These are phyloP conservation scores for Turnix velox DNA, from an alignment of 2,113 vertebrate genomes.

Conservation along the genomic window DNA sequence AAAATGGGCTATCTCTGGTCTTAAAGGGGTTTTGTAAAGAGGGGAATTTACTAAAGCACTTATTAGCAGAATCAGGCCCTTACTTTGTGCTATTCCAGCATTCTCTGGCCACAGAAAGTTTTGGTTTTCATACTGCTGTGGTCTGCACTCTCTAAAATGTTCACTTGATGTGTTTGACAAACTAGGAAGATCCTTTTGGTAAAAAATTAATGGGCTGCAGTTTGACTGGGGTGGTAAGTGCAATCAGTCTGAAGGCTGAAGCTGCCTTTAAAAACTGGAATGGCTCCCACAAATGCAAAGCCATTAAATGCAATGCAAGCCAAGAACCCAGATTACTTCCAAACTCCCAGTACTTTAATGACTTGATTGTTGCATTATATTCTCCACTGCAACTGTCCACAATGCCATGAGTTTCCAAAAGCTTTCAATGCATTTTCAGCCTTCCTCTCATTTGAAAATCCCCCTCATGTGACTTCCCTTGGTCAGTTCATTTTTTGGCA, in stretches of 20 bases:
- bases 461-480: not conserved
- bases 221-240: constrained; percentile 48
- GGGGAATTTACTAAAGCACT: not conserved
- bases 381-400: constrained; percentile 54
- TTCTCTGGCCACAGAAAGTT: not conserved
- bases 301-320: constrained; percentile 58
- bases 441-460: not conserved
- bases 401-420: constrained; percentile 47
- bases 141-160: constrained; percentile 38
- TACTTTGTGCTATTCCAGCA: constrained; percentile 1
- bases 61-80: not conserved
- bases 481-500: constrained; percentile 3
- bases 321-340: constrained; percentile 58
- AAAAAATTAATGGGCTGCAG: constrained; percentile 53
- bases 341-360: constrained; percentile 63
- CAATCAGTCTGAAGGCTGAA: constrained; percentile 66
- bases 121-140: constrained; percentile 30
- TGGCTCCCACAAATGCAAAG: constrained; percentile 60
- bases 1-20: not conserved
- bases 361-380: constrained; percentile 63
- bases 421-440: constrained; percentile 49
- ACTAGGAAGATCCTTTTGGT: constrained; percentile 29
- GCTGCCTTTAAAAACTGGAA: constrained; percentile 65
- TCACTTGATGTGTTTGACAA: constrained; percentile 33
- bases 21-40: not conserved